Conservation (phyloP, 2,888 invertebrate genomes). For the Carabus problematicus region DNA sequence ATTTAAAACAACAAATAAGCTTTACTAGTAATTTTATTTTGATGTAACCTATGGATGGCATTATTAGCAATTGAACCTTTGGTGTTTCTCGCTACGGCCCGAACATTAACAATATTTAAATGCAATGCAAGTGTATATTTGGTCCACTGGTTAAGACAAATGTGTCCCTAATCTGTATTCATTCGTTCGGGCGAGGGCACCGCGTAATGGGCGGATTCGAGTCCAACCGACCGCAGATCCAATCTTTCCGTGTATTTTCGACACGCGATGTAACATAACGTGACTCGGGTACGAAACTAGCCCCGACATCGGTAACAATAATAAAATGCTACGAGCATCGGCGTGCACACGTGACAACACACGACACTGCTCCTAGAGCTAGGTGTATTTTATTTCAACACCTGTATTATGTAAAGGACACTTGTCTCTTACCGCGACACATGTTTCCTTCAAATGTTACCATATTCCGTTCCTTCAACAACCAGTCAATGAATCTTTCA, state of each 20-base stretch:
- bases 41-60: no score
- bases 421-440: no score
- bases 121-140: slow-evolving; percentile 11
- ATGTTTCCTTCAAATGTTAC: no score
- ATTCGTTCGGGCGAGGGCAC: slow-evolving; percentile 20
- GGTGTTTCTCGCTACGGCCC: neutral
- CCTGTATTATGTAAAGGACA: no score
- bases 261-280: slow-evolving; percentile 28
- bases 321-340: slow-evolving; percentile 1
- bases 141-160: slow-evolving; percentile 26
- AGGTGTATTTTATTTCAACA: no score
- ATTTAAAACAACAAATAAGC: neutral
- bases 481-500: no score
- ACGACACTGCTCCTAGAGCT: neutral
- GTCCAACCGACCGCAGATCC: neutral
- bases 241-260: slow-evolving; percentile 28
- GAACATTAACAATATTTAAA: neutral
- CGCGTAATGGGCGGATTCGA: neutral
- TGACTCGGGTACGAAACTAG: slow-evolving; percentile 4
- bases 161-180: slow-evolving; percentile 31
- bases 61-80: no score
- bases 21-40: no score
- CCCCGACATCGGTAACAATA: neutral
- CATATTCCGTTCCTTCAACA: no score
- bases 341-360: slow-evolving; percentile 11